Percentiles rank a stretch among this genome's conserved stretches.
Conservation (phyloP, 2,888 invertebrate genomes). For the Temnothorax unifasciatus region DNA sequence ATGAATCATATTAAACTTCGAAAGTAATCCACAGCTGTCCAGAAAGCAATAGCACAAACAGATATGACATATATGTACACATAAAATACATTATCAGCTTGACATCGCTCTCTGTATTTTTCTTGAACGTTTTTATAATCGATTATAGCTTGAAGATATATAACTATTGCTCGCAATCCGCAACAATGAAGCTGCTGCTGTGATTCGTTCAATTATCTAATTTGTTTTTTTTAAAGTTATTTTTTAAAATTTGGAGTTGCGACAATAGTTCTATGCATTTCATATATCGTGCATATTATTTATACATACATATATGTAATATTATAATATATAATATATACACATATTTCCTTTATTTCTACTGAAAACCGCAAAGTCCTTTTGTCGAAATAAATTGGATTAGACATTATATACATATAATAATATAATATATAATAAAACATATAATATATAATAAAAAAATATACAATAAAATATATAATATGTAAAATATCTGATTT, state of each 20-base stretch:
- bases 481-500: background rate
- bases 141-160: background rate
- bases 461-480: background rate
- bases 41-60: slow-evolving; percentile 7
- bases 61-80: background rate
- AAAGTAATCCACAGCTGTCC: background rate
- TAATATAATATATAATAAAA: too few relatives aligned
- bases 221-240: background rate
- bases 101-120: background rate
- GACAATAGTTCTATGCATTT: too few relatives aligned
- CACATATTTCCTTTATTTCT: background rate
- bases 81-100: background rate
- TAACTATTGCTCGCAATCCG: background rate
- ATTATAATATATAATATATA: background rate
- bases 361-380: background rate
- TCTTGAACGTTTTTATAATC: background rate
- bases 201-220: background rate
- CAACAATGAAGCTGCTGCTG: background rate
- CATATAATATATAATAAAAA: background rate
- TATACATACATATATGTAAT: background rate
- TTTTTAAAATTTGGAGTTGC: background rate
- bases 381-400: background rate
- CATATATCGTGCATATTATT: too few relatives aligned
- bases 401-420: background rate
- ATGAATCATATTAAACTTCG: slow-evolving; percentile 38